Evolutionary conservation across 2,888 invertebrate species (phyloP), one percentile per base, ranked within the genome.

Genomic region (Prenolepis imparis): DNA sequence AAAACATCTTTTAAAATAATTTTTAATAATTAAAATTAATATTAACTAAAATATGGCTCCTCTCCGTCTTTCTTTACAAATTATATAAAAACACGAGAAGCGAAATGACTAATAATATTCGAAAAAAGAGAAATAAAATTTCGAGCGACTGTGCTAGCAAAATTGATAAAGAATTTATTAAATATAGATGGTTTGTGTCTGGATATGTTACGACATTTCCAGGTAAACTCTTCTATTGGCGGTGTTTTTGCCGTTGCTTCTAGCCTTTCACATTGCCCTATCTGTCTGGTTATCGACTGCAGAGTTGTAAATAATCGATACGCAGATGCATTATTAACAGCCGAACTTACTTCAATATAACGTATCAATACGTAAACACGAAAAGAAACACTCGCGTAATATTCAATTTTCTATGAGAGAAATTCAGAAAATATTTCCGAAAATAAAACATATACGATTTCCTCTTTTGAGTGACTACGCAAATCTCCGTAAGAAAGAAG

Each of bases 81-180:
- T 28, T 28, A 28, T 6, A 1, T 9, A 67, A 57, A 68, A 41
- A 68, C 24, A 28, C 21, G 0, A 59, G 3, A 12, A 70, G 15
- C 39, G 8, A 55, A n/a, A 28, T 9, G 1, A 12, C 32, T 59
- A 41, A 83, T 52, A 74, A 70, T 68, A 24, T 70, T 63, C 52
- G 32, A 55, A 41, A 9, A 61, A 88, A 83, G 86, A 91, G 91
- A 92, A 90, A 93, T 92, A 92, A 78, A 44, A 70, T 44, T 80
- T 80, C 36, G 24, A 11, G 36, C 12, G 84, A 83, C 82, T 77
- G 80, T 87, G 86, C 89, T 91, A 92, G 44, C 18, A 90, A 92
- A 93, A 93, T 92, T 93, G 93, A 93, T 93, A 93, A 93, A 91
- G 86, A 87, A 82, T 80, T 90, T 89, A 93, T 92, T 91, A 92